A percentile compares a stretch with the other conserved stretches of the same genome.
phyloP scores from a whole-genome alignment of 1,140 invertebrate species.

The Pentalonia nigronervosa region DNA sequence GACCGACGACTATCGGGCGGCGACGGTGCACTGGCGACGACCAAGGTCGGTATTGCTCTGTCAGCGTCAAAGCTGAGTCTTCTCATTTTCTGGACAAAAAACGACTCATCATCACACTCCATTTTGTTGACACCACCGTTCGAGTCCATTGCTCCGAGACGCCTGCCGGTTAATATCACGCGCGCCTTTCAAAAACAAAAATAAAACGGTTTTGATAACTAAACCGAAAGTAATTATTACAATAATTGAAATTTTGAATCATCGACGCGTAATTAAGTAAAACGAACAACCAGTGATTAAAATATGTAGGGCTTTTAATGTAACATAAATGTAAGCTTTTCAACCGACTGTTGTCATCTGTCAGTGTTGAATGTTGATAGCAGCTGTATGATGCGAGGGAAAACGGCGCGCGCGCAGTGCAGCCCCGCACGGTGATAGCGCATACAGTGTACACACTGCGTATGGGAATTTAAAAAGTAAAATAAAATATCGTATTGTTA shows the following conservation, averaged over 20 bases:
- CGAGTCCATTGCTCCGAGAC: neutral
- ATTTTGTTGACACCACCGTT: neutral
- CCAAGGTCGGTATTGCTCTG: neutral
- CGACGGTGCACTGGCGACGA: neutral
- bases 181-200: constrained; percentile 27
- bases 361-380: neutral
- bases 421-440: neutral
- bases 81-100: constrained; percentile 52
- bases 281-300: neutral
- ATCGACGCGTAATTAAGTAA: neutral
- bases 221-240: neutral
- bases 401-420: constrained; percentile 41
- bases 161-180: neutral
- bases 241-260: neutral
- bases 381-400: neutral
- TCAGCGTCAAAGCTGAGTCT: constrained; percentile 44
- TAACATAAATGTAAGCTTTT: neutral
- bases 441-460: constrained; percentile 4
- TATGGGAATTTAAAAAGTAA: constrained; percentile 25
- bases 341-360: constrained; percentile 20
- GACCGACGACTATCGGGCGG: neutral
- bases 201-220: constrained; percentile 24
- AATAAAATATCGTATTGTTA: neutral
- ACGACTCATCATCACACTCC: constrained; percentile 39
- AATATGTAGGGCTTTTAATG: too few relatives aligned